Percentiles rank a stretch among this genome's conserved stretches.
Evolutionary conservation across 2,113 vertebrate species (phyloP).

Genomic region (Turdus rufiventris): DNA sequence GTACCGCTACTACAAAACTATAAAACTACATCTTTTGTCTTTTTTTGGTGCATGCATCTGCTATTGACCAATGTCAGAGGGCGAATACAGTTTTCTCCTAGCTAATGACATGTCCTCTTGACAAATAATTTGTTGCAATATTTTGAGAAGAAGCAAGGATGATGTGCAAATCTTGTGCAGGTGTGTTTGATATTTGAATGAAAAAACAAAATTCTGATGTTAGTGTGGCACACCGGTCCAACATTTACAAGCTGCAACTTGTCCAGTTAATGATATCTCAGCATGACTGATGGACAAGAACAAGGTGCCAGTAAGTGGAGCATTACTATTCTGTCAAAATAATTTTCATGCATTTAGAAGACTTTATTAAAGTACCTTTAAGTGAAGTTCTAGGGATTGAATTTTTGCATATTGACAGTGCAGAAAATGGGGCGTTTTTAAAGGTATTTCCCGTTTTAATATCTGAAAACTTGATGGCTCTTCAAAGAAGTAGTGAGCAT

Average conservation of each 20-base stretch:
- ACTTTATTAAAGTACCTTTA: not conserved
- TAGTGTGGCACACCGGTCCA: not conserved
- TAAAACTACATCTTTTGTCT: not conserved
- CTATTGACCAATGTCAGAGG: not conserved
- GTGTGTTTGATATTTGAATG: not conserved
- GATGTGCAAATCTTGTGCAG: not conserved
- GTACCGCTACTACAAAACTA: too few species aligned
- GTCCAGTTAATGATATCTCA: not conserved
- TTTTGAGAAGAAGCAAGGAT: not conserved
- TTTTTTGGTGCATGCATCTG: not conserved
- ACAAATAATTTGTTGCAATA: not conserved
- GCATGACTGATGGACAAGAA: not conserved
- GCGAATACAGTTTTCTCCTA: not conserved
- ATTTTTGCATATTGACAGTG: not conserved
- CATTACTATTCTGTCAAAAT: not conserved
- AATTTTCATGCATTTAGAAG: not conserved
- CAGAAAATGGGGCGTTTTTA: not conserved
- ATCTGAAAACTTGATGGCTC: not conserved
- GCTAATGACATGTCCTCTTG: not conserved
- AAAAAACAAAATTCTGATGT: not conserved
- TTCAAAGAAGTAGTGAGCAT: not conserved
- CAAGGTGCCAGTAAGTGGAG: not conserved
- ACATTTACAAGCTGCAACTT: not conserved
- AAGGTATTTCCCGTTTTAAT: not conserved
- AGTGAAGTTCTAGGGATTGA: not conserved